Evolutionary conservation across 2,888 invertebrate species (phyloP), one percentile per base, ranked within the genome.

Genomic region (Drosophila helvetica): DNA sequence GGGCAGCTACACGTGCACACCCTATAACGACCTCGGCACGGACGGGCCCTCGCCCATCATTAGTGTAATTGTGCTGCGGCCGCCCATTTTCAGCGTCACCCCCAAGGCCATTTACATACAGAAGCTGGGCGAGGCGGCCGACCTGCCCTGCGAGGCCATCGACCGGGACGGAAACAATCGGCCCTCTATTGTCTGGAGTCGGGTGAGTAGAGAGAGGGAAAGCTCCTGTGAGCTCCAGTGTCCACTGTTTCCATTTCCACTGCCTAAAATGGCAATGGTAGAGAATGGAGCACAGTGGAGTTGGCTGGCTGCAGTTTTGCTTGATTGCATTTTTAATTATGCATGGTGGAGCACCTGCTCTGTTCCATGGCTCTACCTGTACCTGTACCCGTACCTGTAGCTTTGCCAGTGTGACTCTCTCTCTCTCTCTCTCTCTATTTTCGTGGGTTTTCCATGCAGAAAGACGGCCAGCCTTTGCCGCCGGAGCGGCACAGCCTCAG

Each of bases 1-100:
- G 74, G 98, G 98, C 48, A 94, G 95, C 86, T 98, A 98, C 92
- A 95, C 96, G 70, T 98, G 98, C 92, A 97, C 97, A 25, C 98
- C 98, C 51, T 96, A 96, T 93, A 98, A 98, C 92, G 94, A 95
- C 77, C 94, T 98, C 88, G 98, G 98, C 56, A 95, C 96, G 30
- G 96, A 95, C 80, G 97, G 97, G 9, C 94, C 96, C 25, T 98
- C 98, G 59, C 94, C 96, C 38, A 94, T 95, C 54, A 97, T 98
- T 92, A 95, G 95, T 88, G 96, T 97, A 88, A 94, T 96, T 88
- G 96, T 97, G 76, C 95, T 95, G 93, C 95, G 96, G 75, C 97
- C 98, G 43, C 98, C 98, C 22, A 94, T 95, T 82, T 96, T 98
- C 91, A 94, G 94, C 12, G 93, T 95, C 58, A 95, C 95, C 18